Conservation (phyloP, 2,888 invertebrate species). For the Diplazon laetatorius region DNA sequence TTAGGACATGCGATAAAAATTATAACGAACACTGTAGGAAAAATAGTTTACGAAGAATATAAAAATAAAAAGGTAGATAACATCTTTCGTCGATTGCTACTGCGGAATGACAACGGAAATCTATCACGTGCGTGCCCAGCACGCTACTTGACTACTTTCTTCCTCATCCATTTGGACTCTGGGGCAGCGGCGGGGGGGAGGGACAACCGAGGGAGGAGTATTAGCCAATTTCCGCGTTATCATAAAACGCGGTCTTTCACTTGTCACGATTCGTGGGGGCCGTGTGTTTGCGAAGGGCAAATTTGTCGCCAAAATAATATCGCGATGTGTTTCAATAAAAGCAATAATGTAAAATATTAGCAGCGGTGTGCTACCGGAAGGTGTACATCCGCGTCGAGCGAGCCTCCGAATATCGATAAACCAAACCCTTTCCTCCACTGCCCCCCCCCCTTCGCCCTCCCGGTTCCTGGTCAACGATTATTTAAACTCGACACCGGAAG, state of each 20-base stretch:
- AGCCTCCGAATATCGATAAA: constrained; percentile 53
- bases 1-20: too few species aligned
- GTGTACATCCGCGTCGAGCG: constrained; percentile 23
- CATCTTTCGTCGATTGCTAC: too few species aligned
- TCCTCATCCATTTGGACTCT: background rate
- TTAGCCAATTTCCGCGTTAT: background rate
- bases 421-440: background rate
- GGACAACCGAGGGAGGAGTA: too few species aligned
- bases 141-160: too few species aligned
- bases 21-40: too few species aligned
- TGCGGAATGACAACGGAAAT: too few species aligned
- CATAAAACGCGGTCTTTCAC: constrained; percentile 1
- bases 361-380: constrained; percentile 50
- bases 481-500: constrained; percentile 38
- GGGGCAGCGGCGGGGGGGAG: background rate
- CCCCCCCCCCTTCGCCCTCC: constrained; percentile 21
- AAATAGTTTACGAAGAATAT: too few species aligned
- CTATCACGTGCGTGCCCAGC: too few species aligned
- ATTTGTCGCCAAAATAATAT: constrained; percentile 49
- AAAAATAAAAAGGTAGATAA: too few species aligned
- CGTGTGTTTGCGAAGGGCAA: constrained; percentile 7
- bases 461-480: constrained; percentile 9
- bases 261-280: constrained; percentile 12
- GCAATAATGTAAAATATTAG: constrained; percentile 53
- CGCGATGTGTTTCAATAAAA: constrained; percentile 38